Conservation (phyloP, 2,113 vertebrate genomes). For the Alectura lathami region DNA sequence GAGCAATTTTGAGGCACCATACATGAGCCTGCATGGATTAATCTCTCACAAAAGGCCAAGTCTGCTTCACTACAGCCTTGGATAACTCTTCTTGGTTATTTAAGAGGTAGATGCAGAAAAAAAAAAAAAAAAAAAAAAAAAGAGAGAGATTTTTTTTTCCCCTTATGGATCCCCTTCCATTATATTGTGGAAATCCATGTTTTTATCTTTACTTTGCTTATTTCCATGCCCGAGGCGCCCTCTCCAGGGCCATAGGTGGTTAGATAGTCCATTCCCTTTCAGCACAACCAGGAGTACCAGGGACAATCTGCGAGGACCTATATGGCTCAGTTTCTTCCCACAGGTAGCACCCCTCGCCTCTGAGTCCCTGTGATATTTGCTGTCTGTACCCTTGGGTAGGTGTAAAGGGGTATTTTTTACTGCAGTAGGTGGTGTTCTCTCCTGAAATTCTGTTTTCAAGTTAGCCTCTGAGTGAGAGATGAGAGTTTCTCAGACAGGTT, state of each 20-base stretch:
- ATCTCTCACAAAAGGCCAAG: background rate
- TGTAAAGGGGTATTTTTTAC: rapidly evolving
- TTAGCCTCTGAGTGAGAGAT: background rate
- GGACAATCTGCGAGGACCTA: rapidly evolving
- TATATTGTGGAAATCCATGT: background rate
- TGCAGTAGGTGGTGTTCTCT: rapidly evolving
- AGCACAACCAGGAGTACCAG: background rate
- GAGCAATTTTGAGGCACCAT: background rate
- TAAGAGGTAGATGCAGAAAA: background rate
- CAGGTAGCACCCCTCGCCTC: rapidly evolving
- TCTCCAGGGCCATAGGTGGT: rapidly evolving
- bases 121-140: too few species aligned
- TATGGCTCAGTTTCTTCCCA: rapidly evolving
- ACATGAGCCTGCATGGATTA: background rate
- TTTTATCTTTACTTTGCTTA: background rate
- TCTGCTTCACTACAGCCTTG: background rate
- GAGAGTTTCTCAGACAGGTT: background rate
- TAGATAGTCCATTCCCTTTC: background rate
- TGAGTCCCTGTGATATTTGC: background rate
- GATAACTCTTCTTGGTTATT: background rate
- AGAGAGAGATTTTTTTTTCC: background rate
- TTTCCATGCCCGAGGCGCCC: background rate
- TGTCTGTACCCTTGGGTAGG: background rate
- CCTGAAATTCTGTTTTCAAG: background rate
- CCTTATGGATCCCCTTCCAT: background rate